Evolutionary conservation across 2,113 vertebrate species (phyloP).

Genomic region (Lichenostomus cassidix): DNA sequence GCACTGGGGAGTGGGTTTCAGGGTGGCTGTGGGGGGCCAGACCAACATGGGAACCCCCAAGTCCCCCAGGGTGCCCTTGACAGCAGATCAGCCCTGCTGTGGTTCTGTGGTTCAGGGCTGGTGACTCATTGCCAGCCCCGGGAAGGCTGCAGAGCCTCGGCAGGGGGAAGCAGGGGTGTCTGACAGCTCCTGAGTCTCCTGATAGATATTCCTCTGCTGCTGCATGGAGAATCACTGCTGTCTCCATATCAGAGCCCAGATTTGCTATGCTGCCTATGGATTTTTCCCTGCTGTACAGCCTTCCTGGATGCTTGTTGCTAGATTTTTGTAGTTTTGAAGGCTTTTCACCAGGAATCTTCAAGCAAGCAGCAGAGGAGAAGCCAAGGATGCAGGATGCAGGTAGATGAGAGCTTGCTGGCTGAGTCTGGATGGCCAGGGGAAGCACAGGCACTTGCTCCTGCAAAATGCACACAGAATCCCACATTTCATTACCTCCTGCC

Average conservation of each 20-base stretch:
- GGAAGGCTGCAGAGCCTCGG: not conserved
- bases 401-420: not conserved
- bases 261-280: not conserved
- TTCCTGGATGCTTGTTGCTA: not conserved
- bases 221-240: not conserved
- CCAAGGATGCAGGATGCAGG: not conserved
- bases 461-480: not conserved
- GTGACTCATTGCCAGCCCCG: not conserved
- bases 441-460: not conserved
- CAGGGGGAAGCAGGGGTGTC: not conserved
- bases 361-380: not conserved
- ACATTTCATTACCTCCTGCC: accelerated
- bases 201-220: not conserved
- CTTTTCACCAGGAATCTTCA: not conserved
- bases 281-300: not conserved
- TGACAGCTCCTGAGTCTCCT: not conserved
- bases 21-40: not conserved
- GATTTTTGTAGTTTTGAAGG: not conserved
- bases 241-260: not conserved
- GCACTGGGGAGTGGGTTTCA: accelerated
- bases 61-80: not conserved
- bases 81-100: accelerated
- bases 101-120: not conserved
- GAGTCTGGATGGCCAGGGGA: not conserved
- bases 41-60: accelerated